A percentile compares a stretch with the other conserved stretches of the same genome.
Evolutionary conservation across 2,888 invertebrate genomes (phyloP).

Genomic region (Megastigmus dorsalis): DNA sequence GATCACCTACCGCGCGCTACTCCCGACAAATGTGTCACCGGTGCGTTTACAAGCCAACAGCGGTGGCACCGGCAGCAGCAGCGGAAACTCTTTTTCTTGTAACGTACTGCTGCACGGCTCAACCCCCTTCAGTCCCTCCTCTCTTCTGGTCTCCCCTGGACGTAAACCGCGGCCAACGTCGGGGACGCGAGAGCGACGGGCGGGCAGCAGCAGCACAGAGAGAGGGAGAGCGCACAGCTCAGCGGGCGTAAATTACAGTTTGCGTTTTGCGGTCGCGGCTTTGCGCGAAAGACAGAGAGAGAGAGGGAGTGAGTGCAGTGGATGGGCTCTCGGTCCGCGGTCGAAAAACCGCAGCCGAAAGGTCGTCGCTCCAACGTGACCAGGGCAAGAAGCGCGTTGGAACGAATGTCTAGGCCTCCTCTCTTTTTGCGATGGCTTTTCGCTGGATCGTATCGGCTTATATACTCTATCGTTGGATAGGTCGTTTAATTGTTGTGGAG

Average conservation of each 20-base stretch:
- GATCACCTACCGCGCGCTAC: too few relatives aligned
- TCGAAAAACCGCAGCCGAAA: slow-evolving; percentile 49
- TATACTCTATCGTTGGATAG: too few relatives aligned
- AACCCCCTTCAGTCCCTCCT: background rate
- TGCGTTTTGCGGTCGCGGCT: slow-evolving; percentile 48
- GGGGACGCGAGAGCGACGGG: background rate
- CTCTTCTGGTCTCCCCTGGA: background rate
- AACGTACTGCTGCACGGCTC: too few relatives aligned
- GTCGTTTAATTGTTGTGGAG: too few relatives aligned
- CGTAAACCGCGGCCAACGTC: slow-evolving; percentile 6
- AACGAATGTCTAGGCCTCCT: too few relatives aligned
- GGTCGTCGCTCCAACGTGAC: slow-evolving; percentile 53
- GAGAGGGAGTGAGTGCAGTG: background rate
- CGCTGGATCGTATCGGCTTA: too few relatives aligned
- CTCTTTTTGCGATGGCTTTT: too few relatives aligned
- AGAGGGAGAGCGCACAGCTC: background rate
- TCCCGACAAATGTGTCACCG: slow-evolving; percentile 50
- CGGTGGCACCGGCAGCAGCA: background rate
- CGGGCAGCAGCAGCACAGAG: background rate
- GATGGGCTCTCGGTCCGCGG: background rate
- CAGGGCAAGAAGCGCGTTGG: slow-evolving; percentile 10
- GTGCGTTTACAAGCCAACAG: slow-evolving; percentile 1
- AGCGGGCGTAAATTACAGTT: slow-evolving; percentile 53
- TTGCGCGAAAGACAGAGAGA: background rate
- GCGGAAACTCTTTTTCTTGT: background rate